Evolutionary conservation across 2,113 vertebrate genomes (phyloP).

Genomic region (Poecile atricapillus): DNA sequence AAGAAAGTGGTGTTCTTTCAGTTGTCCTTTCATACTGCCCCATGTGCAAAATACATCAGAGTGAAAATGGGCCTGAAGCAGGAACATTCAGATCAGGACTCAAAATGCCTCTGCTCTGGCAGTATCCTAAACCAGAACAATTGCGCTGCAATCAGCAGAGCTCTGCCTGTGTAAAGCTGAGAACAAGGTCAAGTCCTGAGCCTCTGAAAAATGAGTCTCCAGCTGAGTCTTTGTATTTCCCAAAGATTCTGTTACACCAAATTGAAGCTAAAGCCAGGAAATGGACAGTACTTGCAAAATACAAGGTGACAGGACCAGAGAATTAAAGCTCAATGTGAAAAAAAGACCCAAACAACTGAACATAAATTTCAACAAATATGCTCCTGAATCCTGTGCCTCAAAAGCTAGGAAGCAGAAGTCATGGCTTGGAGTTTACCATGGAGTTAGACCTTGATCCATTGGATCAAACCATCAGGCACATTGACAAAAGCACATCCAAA

Average conservation of each 20-base stretch:
- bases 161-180: background rate
- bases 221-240: conserved; percentile 50
- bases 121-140: conserved; percentile 13
- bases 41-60: background rate
- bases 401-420: background rate
- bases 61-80: background rate
- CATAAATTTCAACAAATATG: background rate
- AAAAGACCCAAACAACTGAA: background rate
- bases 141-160: background rate
- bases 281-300: conserved; percentile 7
- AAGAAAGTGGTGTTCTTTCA: background rate
- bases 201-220: conserved; percentile 36
- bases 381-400: background rate
- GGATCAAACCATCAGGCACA: background rate
- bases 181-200: conserved; percentile 45
- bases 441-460: background rate
- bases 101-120: background rate
- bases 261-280: conserved; percentile 28
- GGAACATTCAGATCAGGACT: background rate
- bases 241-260: conserved; percentile 22
- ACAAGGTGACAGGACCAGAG: background rate
- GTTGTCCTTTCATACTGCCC: background rate
- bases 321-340: background rate
- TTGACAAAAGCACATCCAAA: background rate
- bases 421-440: background rate